A percentile compares a stretch with the other conserved stretches of the same genome.
phyloP scores from a whole-genome alignment of 2,113 vertebrate species.

The Piprites chloris region DNA sequence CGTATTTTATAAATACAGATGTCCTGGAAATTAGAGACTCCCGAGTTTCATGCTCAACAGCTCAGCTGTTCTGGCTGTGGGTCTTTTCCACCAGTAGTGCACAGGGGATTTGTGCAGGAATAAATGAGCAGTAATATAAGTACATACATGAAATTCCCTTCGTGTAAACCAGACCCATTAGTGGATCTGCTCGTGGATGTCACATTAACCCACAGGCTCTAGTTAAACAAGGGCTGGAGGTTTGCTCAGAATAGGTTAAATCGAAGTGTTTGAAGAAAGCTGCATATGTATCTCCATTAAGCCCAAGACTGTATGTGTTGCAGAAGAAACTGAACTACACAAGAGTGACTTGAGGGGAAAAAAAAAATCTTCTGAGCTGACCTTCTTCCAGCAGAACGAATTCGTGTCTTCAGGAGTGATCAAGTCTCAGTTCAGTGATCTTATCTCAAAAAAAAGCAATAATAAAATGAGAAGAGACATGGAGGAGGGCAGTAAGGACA shows the following conservation, averaged over 20 bases:
- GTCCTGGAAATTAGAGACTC: constrained; percentile 38
- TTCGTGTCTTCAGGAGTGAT: neutral
- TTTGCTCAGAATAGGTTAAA: neutral
- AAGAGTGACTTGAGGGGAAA: neutral
- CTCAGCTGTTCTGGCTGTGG: constrained; percentile 48
- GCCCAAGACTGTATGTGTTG: neutral
- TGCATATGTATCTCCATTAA: neutral
- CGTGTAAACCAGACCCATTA: neutral
- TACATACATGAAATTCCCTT: constrained; percentile 34
- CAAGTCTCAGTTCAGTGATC: neutral
- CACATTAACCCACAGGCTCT: neutral
- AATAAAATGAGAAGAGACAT: neutral
- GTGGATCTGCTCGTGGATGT: neutral
- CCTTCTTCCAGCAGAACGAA: neutral
- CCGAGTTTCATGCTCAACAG: neutral
- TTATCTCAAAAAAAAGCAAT: neutral
- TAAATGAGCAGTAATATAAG: constrained; percentile 16
- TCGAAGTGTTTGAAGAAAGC: neutral
- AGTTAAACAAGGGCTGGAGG: neutral
- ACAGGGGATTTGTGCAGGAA: neutral
- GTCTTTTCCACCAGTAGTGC: neutral
- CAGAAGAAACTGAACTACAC: neutral
- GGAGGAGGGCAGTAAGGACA: neutral
- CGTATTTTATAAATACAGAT: constrained; percentile 40
- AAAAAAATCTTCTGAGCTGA: neutral